phyloP scores from a whole-genome alignment of 2,797 vertebrate species.

The Spinus olivaceus region DNA sequence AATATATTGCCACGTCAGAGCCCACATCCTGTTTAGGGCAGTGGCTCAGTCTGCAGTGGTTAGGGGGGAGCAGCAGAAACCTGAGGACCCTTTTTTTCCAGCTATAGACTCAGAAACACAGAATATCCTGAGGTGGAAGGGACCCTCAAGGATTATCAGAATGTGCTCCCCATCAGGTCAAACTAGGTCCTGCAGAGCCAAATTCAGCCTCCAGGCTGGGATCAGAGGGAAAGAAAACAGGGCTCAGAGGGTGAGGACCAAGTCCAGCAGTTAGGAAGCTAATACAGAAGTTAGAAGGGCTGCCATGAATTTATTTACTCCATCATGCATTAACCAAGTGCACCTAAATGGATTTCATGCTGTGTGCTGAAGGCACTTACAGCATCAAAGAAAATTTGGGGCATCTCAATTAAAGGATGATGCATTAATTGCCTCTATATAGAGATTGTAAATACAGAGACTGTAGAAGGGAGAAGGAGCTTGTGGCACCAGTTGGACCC shows the following conservation, averaged over 20 bases:
- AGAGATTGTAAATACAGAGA: not conserved
- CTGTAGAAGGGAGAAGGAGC: not conserved
- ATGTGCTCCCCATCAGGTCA: not conserved
- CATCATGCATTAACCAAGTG: not conserved
- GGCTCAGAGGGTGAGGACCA: not conserved
- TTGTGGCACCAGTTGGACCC: not conserved
- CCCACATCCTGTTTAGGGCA: slow-evolving; percentile 12
- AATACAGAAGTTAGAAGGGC: not conserved
- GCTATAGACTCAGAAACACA: not conserved
- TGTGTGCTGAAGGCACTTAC: not conserved
- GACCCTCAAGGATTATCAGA: not conserved
- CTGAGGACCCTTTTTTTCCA: not conserved
- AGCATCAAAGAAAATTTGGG: not conserved
- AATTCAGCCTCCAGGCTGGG: not conserved
- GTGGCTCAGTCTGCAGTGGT: not conserved
- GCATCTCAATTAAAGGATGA: not conserved
- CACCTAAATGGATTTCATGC: not conserved
- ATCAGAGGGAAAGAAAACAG: not conserved
- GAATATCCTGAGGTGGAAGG: not conserved
- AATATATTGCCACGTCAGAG: slow-evolving; percentile 22
- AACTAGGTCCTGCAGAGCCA: not conserved
- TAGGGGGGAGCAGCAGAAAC: not conserved
- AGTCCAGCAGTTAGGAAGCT: not conserved
- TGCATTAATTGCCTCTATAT: not conserved
- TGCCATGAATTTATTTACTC: not conserved